Evolutionary conservation across 2,797 vertebrate genomes (phyloP), one percentile per base, ranked within the genome.

Genomic region (Enteromius afrohamiltoni): DNA sequence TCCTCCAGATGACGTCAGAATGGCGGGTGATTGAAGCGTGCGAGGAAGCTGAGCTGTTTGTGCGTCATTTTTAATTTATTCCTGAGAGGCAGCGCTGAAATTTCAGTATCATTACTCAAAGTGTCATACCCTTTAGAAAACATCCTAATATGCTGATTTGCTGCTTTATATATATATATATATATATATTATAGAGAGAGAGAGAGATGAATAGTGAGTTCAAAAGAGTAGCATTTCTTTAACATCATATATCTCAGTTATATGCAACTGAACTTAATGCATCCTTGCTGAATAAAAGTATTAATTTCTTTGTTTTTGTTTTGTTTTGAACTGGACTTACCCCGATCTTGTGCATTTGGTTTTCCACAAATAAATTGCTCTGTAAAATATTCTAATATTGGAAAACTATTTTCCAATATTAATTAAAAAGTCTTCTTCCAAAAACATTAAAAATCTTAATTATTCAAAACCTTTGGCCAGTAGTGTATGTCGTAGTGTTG

Each of bases 21-120:
- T 83, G 85, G 85, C 85, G 85, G 68, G 80, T 67, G 49, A 73
- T 83, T 79, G 60, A 82, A 79, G 26, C 73, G 47, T n/a, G 29
- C 29, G 29, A 31, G 29, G 29, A 31, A 31, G 29, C 29, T 31
- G 29, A 31, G 29, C 29, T 31, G 29, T 31, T 31, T 2, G 31
- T 31, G 23, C 23, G n/a, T 70, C 45, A 3, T 4, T 13, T 21
- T 8, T 34, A 1, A 31, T 49, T 31, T 31, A 31, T 29, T 45
- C 17, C 26, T 21, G 23, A 31, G 4, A 49, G 3, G 19, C 45
- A 53, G n/a, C 34, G 0, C 49, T 74, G 29, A 2, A 37, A 37
- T 53, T 6, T 14, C 10, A 37, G 29, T 29, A 34, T 74, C 5
- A 34, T 53, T 53, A 7, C 5, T n/a, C 5, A 10, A 34, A 49